Base-by-base conservation (phyloP, 2,888 invertebrate genomes). In the Brachynemurus nebulosus region DNA sequence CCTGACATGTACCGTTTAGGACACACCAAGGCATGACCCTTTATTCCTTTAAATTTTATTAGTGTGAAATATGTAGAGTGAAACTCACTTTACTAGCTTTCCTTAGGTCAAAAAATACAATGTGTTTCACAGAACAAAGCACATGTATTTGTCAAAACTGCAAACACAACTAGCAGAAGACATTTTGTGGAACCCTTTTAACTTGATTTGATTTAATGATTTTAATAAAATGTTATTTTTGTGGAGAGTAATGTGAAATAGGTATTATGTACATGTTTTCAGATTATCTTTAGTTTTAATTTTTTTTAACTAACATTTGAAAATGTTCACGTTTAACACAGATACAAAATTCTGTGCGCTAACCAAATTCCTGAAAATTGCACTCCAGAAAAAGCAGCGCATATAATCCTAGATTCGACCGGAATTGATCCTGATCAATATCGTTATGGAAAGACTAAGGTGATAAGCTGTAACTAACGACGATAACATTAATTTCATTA, bases 261-360 rank as follows among this genome's bases (percentile, higher is more conserved):
- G n/a, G 4, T 33, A 33, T 33, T 33, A 14, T 33, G 16, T 6
- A 6, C 16, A 4, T 37, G 12, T 19, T 37, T 20, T 7, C 20
- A n/a, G 9, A 20, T 19, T 37, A 20, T 8, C 9, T 11, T 20
- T 37, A 11, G 18, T 20, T 12, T 20, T 37, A 16, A 36, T 36
- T 20, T 19, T 19, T 9, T n/a, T 37, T 37, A 5, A 37, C 30
- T 30, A 30, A 30, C 30, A n/a, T n/a, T n/a, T n/a, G n/a, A n/a
- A n/a, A n/a, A n/a, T 30, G 5, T 7, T 37, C 12, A 11, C 18
- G 18, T 20, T 12, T 20, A 71, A 75, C 72, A 75, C 83, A 91
- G 92, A 84, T 97, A 98, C 86, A 91, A 93, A 79, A 95, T 98
- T 80, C 86, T 98, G 81, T 93, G 93, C 74, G 90, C 95, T 68